Conservation (phyloP, 2,113 vertebrate species). For the Semnornis frantzii region DNA sequence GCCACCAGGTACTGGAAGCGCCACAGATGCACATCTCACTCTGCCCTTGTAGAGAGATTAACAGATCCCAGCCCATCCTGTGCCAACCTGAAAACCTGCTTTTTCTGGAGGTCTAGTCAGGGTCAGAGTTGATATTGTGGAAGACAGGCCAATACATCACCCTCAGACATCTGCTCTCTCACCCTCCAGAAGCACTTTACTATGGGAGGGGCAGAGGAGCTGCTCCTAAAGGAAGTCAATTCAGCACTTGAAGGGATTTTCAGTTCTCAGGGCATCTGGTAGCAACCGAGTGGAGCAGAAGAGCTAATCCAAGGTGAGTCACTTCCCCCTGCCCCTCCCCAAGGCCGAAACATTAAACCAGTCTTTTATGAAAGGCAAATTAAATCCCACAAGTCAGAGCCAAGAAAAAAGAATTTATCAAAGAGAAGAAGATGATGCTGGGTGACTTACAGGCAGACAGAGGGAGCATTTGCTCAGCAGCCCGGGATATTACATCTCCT, state of each 20-base stretch:
- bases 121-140: not conserved
- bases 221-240: not conserved
- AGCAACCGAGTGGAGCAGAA: not conserved
- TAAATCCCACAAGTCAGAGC: slow-evolving; percentile 32
- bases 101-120: not conserved
- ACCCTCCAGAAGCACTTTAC: not conserved
- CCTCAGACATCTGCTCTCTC: not conserved
- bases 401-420: not conserved
- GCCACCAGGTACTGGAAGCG: fast-evolving
- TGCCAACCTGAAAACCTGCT: not conserved
- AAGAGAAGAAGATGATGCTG: slow-evolving; percentile 13
- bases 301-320: slow-evolving; percentile 9
- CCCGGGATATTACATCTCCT: not conserved
- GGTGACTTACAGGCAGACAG: slow-evolving; percentile 6
- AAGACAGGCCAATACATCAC: not conserved
- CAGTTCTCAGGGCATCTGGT: not conserved
- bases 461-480: slow-evolving; percentile 37
- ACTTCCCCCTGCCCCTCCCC: not conserved
- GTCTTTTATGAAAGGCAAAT: slow-evolving; percentile 20
- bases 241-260: not conserved
- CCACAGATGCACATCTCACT: fast-evolving
- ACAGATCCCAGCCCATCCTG: not conserved
- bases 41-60: not conserved
- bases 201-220: not conserved
- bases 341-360: not conserved